Evolutionary conservation across 1,140 invertebrate genomes (phyloP), one percentile per base, ranked within the genome.

Genomic region (Palaemon carinicauda): DNA sequence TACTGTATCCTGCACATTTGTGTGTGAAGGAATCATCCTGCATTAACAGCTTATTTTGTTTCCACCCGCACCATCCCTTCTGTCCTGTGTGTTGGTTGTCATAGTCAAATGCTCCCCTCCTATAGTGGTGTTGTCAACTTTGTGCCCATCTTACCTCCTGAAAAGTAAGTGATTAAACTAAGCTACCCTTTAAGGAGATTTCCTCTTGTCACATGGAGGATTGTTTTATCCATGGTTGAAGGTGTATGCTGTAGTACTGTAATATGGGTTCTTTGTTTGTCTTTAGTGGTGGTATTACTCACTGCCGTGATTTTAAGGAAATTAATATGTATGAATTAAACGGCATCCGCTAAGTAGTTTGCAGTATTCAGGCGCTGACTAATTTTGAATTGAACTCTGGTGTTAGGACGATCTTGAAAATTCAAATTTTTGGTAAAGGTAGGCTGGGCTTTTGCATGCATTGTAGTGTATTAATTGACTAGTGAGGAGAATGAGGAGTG

Each of bases 51-150:
- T 86, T 82, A 65, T 24, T 74, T 86, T 69, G 65, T 80, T 86
- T 73, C 65, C 51, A 50, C 53, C 54, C 65, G 71, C 77, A 29
- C 31, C 54, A 41, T 51, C 84, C 77, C 80, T 73, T 86, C 77
- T 80, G 77, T 80, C 77, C 84, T 65, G 84, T 86, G 84, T 86
- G 33, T 53, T 80, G 77, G 54, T 77, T 86, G 54, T 86, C 77
- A 71, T 86, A 86, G 84, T 86, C 84, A 65, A 33, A 86, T 73
- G 65, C 84, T 73, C 65, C 78, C 84, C 60, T 73, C 31, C 84
- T 86, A 86, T 86, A 73, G 54, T 80, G 84, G 84, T 80, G 84
- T 86, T 86, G 84, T 86, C 84, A 86, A 86, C 84, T 86, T 60
- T 86, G 84, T 86, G 74, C 84, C 84, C 77, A 75, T 86, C 84